Evolutionary conservation across 2,888 invertebrate genomes (phyloP), one percentile per base, ranked within the genome.

Genomic region (Criorhina ranunculi): DNA sequence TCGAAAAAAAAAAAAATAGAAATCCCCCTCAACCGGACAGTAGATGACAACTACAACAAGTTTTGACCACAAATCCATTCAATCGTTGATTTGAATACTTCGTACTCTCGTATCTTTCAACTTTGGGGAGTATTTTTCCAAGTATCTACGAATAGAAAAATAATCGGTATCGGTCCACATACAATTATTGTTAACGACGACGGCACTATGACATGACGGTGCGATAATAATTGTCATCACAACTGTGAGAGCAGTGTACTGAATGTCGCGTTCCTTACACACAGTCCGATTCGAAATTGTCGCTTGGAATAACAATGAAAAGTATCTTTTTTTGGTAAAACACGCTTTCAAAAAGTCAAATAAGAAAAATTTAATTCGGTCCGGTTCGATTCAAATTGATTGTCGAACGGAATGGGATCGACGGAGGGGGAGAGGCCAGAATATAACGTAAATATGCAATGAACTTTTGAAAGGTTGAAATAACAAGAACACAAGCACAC

Each of bases 31-130:
- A 33, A 15, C 69, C 40, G 33, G 37, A 33, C 67, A 69, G 57
- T 33, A 46, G 57, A 69, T 57, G 53, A 42, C 24, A 46, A 12
- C 40, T 42, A 24, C 19, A 69, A 35, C 46, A 40, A 72, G 49
- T 77, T 77, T 77, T 69, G 44, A 69, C 59, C 67, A 64, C 57
- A 76, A 67, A 76, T 60, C 67, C 49, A 76, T 76, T 67, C 67
- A 76, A 59, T 53, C 24, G 46, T 12, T 49, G 75, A 75, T 75
- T 75, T 75, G 64, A 75, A 57, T 75, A n/a, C n/a, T n/a, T n/a
- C n/a, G n/a, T n/a, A n/a, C n/a, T n/a, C n/a, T n/a, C n/a, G n/a
- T n/a, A 53, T 15, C n/a, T 31, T 33, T 19, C 51, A 12, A 29
- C 40, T 40, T n/a, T 12, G 51, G 66, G 9, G 37, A 29, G 29